Conservation (phyloP, 2,113 vertebrate species). For the Mesembrinibis cayennensis region DNA sequence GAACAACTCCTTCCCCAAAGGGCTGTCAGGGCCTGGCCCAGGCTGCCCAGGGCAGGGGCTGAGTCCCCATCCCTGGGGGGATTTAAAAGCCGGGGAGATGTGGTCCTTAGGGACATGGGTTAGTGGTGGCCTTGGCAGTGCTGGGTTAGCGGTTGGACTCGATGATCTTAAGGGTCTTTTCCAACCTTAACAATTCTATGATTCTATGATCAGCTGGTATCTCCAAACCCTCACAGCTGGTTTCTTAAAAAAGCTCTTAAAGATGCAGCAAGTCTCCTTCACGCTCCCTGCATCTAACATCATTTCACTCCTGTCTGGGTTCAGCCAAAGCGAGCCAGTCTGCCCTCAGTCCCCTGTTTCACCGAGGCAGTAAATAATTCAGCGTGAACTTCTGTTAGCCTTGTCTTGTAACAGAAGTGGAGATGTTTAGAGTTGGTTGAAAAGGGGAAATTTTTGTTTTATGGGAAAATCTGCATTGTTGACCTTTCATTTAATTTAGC, state of each 20-base stretch:
- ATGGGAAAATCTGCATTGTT: neutral
- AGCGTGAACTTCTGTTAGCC: slow-evolving; percentile 36
- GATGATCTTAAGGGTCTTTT: too few relatives aligned
- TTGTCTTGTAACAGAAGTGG: neutral
- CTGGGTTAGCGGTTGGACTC: too few relatives aligned
- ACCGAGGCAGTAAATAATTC: neutral
- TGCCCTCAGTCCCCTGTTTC: neutral
- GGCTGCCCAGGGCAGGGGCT: too few relatives aligned
- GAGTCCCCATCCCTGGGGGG: too few relatives aligned
- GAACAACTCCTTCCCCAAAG: too few relatives aligned
- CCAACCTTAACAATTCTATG: too few relatives aligned
- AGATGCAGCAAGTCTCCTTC: neutral
- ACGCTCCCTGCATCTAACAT: neutral
- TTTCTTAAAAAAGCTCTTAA: neutral
- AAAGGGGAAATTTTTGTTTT: neutral
- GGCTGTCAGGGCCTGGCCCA: too few relatives aligned
- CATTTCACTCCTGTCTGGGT: neutral
- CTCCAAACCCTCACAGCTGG: neutral
- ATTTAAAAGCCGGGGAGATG: too few relatives aligned
- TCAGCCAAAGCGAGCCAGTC: neutral
- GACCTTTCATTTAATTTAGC: neutral
- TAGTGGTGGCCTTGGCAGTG: too few relatives aligned
- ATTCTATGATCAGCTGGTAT: neutral
- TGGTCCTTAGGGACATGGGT: too few relatives aligned
- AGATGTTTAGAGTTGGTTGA: neutral